These are phyloP conservation scores for Notarius lentiginosus DNA, from an alignment of 2,113 vertebrate species.

Conservation along the genomic window DNA sequence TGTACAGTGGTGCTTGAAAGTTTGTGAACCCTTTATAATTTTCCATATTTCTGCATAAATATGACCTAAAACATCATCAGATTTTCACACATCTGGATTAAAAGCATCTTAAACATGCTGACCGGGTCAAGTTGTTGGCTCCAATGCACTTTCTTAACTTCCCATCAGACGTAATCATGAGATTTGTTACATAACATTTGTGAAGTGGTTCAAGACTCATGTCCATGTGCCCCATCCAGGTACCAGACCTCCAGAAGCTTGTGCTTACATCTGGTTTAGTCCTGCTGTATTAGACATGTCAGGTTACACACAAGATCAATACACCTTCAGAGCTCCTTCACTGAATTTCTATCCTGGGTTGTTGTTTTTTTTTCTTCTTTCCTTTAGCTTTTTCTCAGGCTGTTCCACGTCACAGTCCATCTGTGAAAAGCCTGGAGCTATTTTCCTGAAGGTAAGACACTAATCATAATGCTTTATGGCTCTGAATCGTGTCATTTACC, in stretches of 20 bases:
- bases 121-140: not conserved
- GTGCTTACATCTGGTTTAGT: not conserved
- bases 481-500: slow-evolving; percentile 14
- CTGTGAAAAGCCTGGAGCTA: not conserved
- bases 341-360: not conserved
- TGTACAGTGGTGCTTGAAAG: too few relatives aligned
- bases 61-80: too few relatives aligned
- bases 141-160: not conserved
- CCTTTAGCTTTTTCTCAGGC: not conserved
- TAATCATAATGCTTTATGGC: slow-evolving; percentile 15
- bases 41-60: too few relatives aligned
- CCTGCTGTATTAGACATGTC: slow-evolving; percentile 20
- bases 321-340: not conserved
- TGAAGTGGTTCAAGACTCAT: not conserved
- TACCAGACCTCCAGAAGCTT: not conserved
- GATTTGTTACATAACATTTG: not conserved
- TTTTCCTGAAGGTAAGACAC: slow-evolving; percentile 9
- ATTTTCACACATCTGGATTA: not conserved
- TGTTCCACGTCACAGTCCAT: not conserved
- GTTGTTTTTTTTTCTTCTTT: too few relatives aligned
- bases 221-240: not conserved
- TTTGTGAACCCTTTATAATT: too few relatives aligned
- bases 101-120: not conserved
- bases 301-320: slow-evolving; percentile 13
- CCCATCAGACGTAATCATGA: not conserved